Percentiles rank a stretch among this genome's conserved stretches.
These are phyloP conservation scores for Bombus polaris DNA, from an alignment of 1,140 invertebrate species.

Conservation along the genomic window DNA sequence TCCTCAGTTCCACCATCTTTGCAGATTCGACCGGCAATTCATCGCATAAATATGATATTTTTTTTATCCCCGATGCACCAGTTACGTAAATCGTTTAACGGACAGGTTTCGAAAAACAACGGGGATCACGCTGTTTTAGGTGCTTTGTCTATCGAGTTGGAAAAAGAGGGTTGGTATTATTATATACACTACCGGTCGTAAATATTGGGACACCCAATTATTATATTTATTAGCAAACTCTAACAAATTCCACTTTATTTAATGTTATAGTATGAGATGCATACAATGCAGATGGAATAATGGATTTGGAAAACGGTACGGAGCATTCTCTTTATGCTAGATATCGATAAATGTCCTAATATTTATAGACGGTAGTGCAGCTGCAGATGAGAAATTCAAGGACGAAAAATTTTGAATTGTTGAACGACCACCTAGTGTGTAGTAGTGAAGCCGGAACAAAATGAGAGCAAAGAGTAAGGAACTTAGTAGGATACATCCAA, in stretches of 20 bases:
- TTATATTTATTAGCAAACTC: too few relatives aligned
- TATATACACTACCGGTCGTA: neutral
- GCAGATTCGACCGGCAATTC: constrained; percentile 42
- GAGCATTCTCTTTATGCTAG: too few relatives aligned
- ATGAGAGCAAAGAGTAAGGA: neutral
- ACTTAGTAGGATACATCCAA: neutral
- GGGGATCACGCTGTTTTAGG: neutral
- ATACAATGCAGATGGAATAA: neutral
- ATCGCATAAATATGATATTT: constrained; percentile 20
- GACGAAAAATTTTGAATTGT: neutral
- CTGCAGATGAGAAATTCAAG: neutral
- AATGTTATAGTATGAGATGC: neutral
- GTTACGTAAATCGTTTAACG: neutral
- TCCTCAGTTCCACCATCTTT: constrained; percentile 26
- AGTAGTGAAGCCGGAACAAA: neutral
- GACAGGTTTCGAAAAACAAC: neutral
- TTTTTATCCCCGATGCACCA: neutral
- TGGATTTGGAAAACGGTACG: neutral
- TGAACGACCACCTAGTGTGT: neutral
- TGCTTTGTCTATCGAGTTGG: neutral
- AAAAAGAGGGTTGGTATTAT: neutral
- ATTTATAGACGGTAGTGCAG: neutral
- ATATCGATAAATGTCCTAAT: too few relatives aligned
- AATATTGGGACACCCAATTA: neutral
- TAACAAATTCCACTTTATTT: neutral